These are phyloP conservation scores for Labeo rohita DNA, from an alignment of 2,113 vertebrate species.

Conservation along the genomic window DNA sequence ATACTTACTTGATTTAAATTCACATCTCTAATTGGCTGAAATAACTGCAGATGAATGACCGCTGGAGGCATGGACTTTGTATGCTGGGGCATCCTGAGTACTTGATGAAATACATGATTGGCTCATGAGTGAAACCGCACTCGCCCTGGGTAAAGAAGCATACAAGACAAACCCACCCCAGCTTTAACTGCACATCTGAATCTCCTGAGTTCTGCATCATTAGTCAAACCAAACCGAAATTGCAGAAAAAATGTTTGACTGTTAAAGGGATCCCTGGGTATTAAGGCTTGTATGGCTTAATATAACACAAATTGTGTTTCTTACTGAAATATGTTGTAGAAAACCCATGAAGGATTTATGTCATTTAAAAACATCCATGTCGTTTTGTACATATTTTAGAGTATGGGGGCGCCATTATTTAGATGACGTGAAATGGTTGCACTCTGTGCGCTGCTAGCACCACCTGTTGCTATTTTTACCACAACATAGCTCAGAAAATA, in stretches of 20 bases:
- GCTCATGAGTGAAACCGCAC: conserved; percentile 36
- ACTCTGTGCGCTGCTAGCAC: no score
- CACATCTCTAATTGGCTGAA: neutral
- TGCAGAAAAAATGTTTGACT: neutral
- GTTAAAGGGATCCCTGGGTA: no score
- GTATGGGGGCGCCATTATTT: no score
- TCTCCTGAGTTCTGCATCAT: neutral
- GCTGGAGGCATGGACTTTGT: conserved; percentile 46
- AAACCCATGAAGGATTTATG: no score
- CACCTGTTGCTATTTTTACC: no score
- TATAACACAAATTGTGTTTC: no score
- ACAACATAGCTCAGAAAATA: no score
- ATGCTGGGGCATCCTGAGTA: conserved; percentile 37
- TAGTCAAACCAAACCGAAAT: neutral
- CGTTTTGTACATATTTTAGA: no score
- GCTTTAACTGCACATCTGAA: neutral
- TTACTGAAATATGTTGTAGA: no score
- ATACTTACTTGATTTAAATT: neutral
- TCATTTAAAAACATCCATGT: no score
- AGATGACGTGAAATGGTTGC: no score
- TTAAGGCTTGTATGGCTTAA: no score
- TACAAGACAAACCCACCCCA: conserved; percentile 40
- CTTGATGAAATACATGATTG: conserved; percentile 50
- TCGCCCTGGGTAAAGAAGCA: conserved; percentile 42
- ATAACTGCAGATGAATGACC: neutral